Conservation (phyloP, 2,797 vertebrate genomes). For the Acipenser oxyrinchus region DNA sequence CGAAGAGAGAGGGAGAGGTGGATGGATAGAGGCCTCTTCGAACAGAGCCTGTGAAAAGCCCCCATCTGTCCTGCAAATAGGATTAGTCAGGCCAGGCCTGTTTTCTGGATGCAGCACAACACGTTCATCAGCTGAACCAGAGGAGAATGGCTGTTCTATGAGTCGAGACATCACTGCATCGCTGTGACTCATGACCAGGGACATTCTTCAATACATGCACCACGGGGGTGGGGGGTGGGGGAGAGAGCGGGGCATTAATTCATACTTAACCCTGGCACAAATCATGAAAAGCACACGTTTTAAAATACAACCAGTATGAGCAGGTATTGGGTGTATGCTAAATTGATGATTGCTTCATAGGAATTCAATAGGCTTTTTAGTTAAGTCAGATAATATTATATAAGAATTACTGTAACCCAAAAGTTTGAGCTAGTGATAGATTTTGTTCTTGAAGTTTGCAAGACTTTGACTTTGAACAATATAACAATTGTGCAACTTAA, state of each 20-base stretch:
- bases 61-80: background rate
- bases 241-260: conserved; percentile 19
- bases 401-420: no score
- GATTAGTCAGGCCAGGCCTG: conserved; percentile 8
- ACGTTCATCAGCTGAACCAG: background rate
- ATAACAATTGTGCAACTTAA: no score
- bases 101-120: background rate
- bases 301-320: no score
- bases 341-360: no score
- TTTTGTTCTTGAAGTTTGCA: no score
- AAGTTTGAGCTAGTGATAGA: no score
- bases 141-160: conserved; percentile 1
- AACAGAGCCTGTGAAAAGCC: conserved; percentile 7
- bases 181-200: background rate
- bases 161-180: background rate
- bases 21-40: conserved; percentile 35
- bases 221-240: conserved; percentile 39
- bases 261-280: background rate
- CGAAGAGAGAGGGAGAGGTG: conserved; percentile 46
- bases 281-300: background rate
- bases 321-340: no score
- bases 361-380: no score
- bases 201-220: conserved; percentile 29
- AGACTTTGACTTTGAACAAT: no score
- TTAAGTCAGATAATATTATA: no score